Evolutionary conservation across 2,888 invertebrate genomes (phyloP), one percentile per base, ranked within the genome.

Genomic region (Homarus gammarus): DNA sequence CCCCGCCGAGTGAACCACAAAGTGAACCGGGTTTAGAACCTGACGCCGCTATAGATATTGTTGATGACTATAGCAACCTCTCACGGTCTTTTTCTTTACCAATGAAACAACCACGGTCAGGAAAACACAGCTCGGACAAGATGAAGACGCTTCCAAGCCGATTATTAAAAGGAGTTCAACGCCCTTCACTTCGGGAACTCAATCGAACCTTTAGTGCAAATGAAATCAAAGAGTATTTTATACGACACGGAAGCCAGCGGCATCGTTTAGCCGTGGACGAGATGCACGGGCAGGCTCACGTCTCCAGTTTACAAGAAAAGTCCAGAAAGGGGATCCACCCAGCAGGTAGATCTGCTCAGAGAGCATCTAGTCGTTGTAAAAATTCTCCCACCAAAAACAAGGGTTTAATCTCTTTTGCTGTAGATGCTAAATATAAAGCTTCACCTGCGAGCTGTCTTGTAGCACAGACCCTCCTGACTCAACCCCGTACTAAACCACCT

Each of bases 141-240:
- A 84, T 85, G 36, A 89, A 79, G 77, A 89, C 89, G 0, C 51
- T 89, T 33, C 89, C 89, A 10, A 81, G 36, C 49, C 79, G 89
- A 1, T 56, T 89, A 44, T 78, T 89, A 12, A 89, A 85, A 49
- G 85, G 72, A 12, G 81, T 78, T 44, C 89, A 89, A n/a, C 70
- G 81, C 10, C 89, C 89, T 1, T 81, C 89, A n/a, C 51, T 85
- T 6, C 70, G 51, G 40, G 89, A 89, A 33, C 51, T 85, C 3
- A 85, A 89, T 38, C 84, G 85, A 51, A 89, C 81, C 36, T 89
- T 73, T 68, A 84, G 84, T 75, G 89, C 89, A 31, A 89, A 38
- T 64, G 89, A 89, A 31, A 89, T 89, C 1, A 89, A 89, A 61
- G 89, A 89, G 40, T 89, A 89, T 44, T 89, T 89, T 64, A 79